Conservation (phyloP, 2,888 invertebrate genomes). For the Ferrisia virgata region DNA sequence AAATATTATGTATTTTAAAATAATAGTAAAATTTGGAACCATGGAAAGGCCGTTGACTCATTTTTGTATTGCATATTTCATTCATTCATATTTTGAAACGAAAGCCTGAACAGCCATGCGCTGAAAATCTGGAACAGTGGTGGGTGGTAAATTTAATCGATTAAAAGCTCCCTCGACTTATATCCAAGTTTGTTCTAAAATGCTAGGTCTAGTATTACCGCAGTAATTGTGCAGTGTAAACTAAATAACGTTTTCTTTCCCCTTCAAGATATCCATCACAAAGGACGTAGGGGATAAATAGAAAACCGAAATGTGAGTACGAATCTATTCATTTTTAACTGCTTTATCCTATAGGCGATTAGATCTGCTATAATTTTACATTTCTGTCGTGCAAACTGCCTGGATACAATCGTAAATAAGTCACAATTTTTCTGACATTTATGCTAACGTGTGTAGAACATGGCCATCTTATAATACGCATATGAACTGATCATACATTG, state of each 20-base stretch:
- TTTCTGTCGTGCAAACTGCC: background rate
- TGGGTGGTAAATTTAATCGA: constrained; percentile 44
- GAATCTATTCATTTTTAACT: background rate
- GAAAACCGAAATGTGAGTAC: constrained; percentile 33
- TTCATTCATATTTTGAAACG: constrained; percentile 39
- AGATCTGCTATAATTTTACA: background rate
- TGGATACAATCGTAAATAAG: background rate
- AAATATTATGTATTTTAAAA: background rate
- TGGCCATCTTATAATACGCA: background rate
- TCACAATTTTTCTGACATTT: background rate
- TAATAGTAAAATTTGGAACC: background rate
- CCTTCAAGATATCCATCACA: constrained; percentile 28
- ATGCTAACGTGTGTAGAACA: background rate
- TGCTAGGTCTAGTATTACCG: constrained; percentile 40
- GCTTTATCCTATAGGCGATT: background rate
- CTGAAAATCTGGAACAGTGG: constrained; percentile 43
- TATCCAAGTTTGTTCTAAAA: constrained; percentile 37
- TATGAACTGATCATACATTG: background rate
- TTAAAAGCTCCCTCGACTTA: constrained; percentile 44
- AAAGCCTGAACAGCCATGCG: constrained; percentile 28
- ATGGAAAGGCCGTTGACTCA: constrained; percentile 12
- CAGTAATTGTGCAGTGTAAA: constrained; percentile 34
- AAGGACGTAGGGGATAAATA: constrained; percentile 34
- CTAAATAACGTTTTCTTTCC: constrained; percentile 17
- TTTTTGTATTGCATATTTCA: background rate